These are phyloP conservation scores for Syngnathus floridae DNA, from an alignment of 2,113 vertebrate genomes.

Conservation along the genomic window DNA sequence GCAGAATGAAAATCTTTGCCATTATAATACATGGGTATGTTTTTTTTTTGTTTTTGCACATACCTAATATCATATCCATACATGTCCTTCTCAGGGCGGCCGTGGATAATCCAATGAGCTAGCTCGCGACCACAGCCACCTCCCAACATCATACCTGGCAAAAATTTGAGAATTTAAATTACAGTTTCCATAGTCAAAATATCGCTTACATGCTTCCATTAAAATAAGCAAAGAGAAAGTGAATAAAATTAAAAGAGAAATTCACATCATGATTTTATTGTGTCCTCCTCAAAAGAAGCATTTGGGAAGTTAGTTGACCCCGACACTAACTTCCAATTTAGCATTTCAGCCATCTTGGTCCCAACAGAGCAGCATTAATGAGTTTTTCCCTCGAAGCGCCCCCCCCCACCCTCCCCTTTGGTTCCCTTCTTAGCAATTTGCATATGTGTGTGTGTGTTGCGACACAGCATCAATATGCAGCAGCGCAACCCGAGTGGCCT, in stretches of 20 bases:
- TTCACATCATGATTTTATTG: too few relatives aligned
- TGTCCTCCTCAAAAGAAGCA: not conserved
- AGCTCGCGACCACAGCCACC: constrained; percentile 91
- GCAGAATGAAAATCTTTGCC: not conserved
- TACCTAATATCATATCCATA: constrained; percentile 92
- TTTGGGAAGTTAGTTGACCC: not conserved
- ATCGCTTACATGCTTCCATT: too few relatives aligned
- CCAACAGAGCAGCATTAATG: constrained; percentile 39
- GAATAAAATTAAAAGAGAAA: too few relatives aligned
- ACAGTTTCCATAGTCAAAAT: too few relatives aligned
- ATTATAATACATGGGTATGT: not conserved
- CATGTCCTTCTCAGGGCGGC: constrained; percentile 94
- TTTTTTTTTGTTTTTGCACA: not conserved
- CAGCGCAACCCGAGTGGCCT: constrained; percentile 26
- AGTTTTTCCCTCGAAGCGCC: constrained; percentile 29
- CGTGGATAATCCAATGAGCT: constrained; percentile 88
- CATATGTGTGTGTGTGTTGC: not conserved
- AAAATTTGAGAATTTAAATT: not conserved
- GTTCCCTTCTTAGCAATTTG: constrained; percentile 23
- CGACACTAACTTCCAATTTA: constrained; percentile 5
- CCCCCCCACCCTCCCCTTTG: constrained; percentile 12
- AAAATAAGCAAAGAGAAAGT: too few relatives aligned
- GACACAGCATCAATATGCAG: constrained; percentile 21
- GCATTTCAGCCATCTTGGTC: constrained; percentile 14
- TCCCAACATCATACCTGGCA: constrained; percentile 94